A percentile compares a stretch with the other conserved stretches of the same genome.
phyloP scores from a whole-genome alignment of 2,888 invertebrate genomes.

The Artemia sinica region DNA sequence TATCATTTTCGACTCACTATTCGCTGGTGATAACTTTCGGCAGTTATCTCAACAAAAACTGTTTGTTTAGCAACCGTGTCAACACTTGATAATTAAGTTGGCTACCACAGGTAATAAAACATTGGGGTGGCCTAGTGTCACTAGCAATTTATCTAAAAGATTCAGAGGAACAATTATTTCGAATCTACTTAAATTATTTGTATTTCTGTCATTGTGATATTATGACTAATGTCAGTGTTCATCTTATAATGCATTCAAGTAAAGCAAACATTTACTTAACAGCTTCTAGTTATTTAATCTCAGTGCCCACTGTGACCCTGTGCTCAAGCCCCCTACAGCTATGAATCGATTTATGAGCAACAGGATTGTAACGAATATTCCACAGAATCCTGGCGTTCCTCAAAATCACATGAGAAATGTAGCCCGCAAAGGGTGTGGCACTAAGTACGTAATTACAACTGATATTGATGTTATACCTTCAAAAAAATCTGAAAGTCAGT shows the following conservation, averaged over 20 bases:
- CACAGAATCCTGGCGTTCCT: slow-evolving; percentile 35
- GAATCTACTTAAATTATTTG: slow-evolving; percentile 56
- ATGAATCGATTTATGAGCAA: no score
- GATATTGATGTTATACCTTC: slow-evolving; percentile 78
- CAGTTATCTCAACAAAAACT: slow-evolving; percentile 40
- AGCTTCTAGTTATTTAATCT: no score
- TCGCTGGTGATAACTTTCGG: slow-evolving; percentile 47
- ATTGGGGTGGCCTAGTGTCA: slow-evolving; percentile 73
- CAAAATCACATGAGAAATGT: slow-evolving; percentile 75
- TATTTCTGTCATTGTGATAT: slow-evolving; percentile 53
- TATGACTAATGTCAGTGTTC: slow-evolving; percentile 53
- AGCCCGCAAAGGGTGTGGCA: slow-evolving; percentile 61
- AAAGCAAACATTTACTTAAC: no score
- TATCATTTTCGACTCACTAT: slow-evolving; percentile 52
- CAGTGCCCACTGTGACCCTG: no score
- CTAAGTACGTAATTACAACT: slow-evolving; percentile 55
- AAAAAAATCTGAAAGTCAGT: slow-evolving; percentile 46
- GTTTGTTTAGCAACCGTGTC: slow-evolving; percentile 69
- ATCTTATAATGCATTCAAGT: slow-evolving; percentile 35
- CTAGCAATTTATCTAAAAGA: slow-evolving; percentile 50
- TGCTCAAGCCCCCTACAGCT: no score
- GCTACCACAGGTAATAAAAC: slow-evolving; percentile 54
- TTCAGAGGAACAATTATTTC: slow-evolving; percentile 49
- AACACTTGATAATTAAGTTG: slow-evolving; percentile 61
- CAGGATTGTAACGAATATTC: neutral